A percentile compares a stretch with the other conserved stretches of the same genome.
These are phyloP conservation scores for Drosophila ustulata DNA, from an alignment of 2,888 invertebrate species.

Conservation along the genomic window DNA sequence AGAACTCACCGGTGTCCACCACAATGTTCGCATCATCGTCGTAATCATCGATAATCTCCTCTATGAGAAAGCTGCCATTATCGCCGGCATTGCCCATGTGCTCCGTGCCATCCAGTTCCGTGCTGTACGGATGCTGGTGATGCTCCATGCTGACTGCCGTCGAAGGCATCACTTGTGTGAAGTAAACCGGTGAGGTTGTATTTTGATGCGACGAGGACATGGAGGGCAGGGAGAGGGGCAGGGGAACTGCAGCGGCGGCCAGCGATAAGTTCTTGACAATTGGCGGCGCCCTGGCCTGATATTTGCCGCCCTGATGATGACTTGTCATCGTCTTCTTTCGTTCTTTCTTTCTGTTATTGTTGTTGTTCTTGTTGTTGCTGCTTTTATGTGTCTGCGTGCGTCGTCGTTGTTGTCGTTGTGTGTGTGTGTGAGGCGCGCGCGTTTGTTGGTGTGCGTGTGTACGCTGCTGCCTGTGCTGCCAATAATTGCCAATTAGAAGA, in stretches of 20 bases:
- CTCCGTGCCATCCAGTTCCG: constrained; percentile 69
- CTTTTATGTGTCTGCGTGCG: constrained; percentile 29
- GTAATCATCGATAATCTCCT: constrained; percentile 81
- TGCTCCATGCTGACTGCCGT: constrained; percentile 61
- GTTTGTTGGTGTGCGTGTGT: constrained; percentile 39
- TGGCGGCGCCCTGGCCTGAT: constrained; percentile 64
- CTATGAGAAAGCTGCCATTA: constrained; percentile 78
- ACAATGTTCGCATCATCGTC: constrained; percentile 82
- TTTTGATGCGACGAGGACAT: constrained; percentile 42
- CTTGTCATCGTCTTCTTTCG: constrained; percentile 70
- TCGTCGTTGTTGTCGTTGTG: neutral
- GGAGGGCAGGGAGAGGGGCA: constrained; percentile 34
- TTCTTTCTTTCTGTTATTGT: neutral
- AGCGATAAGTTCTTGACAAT: constrained; percentile 81
- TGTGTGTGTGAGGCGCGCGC: constrained; percentile 57
- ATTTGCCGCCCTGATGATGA: constrained; percentile 76
- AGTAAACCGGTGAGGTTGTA: constrained; percentile 75
- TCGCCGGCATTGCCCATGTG: constrained; percentile 60
- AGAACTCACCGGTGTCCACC: constrained; percentile 79
- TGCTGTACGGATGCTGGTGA: constrained; percentile 69
- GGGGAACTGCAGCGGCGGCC: constrained; percentile 77
- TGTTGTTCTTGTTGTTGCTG: constrained; percentile 15
- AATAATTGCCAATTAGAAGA: constrained; percentile 63
- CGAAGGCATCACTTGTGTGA: constrained; percentile 72
- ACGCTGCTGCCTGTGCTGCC: constrained; percentile 55